phyloP scores from a whole-genome alignment of 2,113 vertebrate species.

The Orientallactaga bullata region DNA sequence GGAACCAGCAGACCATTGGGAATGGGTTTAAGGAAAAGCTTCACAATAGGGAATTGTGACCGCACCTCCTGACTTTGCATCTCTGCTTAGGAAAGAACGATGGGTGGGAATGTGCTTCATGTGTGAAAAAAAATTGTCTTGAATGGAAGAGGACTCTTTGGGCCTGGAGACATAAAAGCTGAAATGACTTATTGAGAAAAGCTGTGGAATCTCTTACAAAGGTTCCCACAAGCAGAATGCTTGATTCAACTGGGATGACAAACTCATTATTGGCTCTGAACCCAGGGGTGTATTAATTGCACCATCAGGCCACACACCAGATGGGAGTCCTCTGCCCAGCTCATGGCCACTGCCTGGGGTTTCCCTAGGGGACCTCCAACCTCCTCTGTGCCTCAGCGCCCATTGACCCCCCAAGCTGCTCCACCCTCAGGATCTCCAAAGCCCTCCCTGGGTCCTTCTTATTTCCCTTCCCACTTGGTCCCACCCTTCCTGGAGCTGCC shows the following conservation, averaged over 20 bases:
- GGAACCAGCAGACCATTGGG: neutral
- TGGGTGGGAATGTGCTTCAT: neutral
- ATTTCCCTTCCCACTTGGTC: neutral
- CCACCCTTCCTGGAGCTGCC: neutral
- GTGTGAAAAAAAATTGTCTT: neutral
- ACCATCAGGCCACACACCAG: neutral
- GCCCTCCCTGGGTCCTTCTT: neutral
- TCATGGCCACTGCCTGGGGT: neutral
- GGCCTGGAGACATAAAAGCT: conserved; percentile 22
- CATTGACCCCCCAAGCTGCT: neutral
- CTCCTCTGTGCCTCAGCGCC: neutral
- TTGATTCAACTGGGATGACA: neutral
- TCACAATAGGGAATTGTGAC: conserved; percentile 43
- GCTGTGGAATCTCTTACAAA: conserved; percentile 23
- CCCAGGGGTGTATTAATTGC: neutral
- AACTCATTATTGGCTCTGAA: neutral
- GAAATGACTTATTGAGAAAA: conserved; percentile 52
- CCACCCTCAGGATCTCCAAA: neutral
- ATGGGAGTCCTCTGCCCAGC: neutral
- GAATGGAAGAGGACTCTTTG: neutral
- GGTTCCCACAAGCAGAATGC: conserved; percentile 29
- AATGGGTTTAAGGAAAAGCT: neutral
- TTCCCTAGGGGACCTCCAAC: neutral
- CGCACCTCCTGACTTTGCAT: neutral
- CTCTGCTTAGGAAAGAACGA: neutral